Percentiles rank a stretch among this genome's conserved stretches.
phyloP scores from a whole-genome alignment of 2,113 vertebrate species.

The Melospiza georgiana region DNA sequence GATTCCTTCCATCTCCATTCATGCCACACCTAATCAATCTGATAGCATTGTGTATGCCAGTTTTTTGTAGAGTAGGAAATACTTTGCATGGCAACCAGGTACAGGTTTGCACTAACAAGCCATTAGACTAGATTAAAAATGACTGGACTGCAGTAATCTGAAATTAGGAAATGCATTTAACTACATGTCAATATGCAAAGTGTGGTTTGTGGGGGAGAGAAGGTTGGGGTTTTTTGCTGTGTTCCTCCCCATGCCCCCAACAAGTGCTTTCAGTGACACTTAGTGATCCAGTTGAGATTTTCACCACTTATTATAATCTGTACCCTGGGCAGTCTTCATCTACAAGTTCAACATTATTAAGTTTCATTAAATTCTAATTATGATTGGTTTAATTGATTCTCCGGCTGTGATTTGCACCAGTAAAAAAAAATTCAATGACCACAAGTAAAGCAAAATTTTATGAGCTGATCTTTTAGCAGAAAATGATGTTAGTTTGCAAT shows the following conservation, averaged over 20 bases:
- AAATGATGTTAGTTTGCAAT: constrained; percentile 51
- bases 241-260: neutral
- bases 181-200: neutral
- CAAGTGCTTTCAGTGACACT: constrained; percentile 49
- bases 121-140: constrained; percentile 18
- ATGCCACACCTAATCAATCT: constrained; percentile 14
- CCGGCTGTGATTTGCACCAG: neutral
- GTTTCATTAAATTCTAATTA: neutral
- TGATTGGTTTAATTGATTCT: neutral
- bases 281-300: neutral
- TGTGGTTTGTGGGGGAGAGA: constrained; percentile 1
- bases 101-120: constrained; percentile 66
- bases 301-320: neutral
- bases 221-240: neutral
- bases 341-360: neutral
- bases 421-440: neutral
- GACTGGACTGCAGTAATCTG: neutral
- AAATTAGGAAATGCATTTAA: constrained; percentile 9
- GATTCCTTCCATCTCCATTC: constrained; percentile 28
- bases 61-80: constrained; percentile 4
- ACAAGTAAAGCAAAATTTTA: neutral
- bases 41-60: neutral
- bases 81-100: constrained; percentile 45
- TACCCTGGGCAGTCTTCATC: neutral
- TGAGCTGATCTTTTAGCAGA: constrained; percentile 43